These are phyloP conservation scores for Phrynosoma blainvillii DNA, from an alignment of 2,113 vertebrate species.

Conservation along the genomic window DNA sequence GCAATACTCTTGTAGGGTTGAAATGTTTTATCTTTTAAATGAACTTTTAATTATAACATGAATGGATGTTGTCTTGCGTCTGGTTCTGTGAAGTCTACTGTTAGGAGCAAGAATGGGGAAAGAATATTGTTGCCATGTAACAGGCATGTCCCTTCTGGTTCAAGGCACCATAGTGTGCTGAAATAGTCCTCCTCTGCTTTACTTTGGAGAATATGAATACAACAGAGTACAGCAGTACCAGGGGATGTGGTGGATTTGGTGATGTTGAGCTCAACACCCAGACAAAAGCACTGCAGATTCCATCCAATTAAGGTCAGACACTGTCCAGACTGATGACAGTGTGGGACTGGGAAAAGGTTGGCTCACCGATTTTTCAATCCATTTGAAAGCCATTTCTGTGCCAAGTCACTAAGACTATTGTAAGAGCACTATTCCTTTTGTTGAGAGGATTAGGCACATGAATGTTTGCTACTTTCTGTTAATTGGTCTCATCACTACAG, in stretches of 20 bases:
- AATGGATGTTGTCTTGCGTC: neutral
- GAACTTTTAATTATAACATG: slow-evolving; percentile 42
- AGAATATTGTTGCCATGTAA: neutral
- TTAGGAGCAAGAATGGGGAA: neutral
- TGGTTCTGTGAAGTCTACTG: neutral
- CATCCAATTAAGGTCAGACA: neutral
- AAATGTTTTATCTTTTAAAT: slow-evolving; percentile 2
- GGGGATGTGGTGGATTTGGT: neutral
- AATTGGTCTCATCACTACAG: neutral
- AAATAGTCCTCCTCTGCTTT: neutral
- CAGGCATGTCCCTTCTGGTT: neutral
- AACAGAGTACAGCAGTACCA: neutral
- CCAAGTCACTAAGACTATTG: neutral
- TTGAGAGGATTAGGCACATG: neutral
- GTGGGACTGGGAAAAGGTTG: neutral
- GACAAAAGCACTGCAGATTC: neutral
- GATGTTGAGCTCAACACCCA: neutral
- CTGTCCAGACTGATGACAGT: neutral
- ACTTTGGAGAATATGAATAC: neutral
- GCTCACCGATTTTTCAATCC: neutral
- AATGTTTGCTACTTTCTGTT: neutral
- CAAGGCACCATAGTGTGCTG: neutral
- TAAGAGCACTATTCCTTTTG: neutral
- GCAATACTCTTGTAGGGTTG: slow-evolving; percentile 11
- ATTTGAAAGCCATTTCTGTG: neutral